phyloP scores from a whole-genome alignment of 2,797 vertebrate genomes.

The Tachyglossus aculeatus region DNA sequence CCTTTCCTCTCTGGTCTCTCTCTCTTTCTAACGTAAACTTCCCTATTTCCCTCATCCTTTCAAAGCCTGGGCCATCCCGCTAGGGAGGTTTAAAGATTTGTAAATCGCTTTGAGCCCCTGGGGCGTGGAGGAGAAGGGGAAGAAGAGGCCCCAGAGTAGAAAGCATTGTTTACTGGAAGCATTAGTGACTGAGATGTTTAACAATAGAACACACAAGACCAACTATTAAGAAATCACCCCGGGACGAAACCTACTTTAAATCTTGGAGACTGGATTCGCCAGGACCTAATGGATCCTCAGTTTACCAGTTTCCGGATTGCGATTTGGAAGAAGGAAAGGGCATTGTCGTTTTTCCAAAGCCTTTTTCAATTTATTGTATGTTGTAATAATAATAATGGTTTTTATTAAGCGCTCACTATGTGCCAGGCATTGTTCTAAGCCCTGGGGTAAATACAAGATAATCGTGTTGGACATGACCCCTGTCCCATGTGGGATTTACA shows the following conservation, averaged over 20 bases:
- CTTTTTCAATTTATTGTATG: too few species aligned
- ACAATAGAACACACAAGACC: conserved; percentile 52
- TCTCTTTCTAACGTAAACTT: too few species aligned
- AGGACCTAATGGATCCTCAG: conserved; percentile 53
- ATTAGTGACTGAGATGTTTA: conserved; percentile 50
- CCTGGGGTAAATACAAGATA: too few species aligned
- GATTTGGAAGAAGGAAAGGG: conserved; percentile 40
- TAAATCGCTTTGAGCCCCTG: conserved; percentile 57
- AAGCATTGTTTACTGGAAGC: conserved; percentile 48
- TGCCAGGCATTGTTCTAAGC: too few species aligned
- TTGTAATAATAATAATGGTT: too few species aligned
- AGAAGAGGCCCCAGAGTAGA: conserved; percentile 12
- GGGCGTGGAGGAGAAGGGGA: conserved; percentile 30
- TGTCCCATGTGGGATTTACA: too few species aligned
- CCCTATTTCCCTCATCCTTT: too few species aligned
- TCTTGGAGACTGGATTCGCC: conserved; percentile 55
- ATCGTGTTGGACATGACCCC: too few species aligned
- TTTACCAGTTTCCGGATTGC: conserved; percentile 46
- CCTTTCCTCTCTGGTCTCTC: too few species aligned
- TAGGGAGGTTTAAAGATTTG: too few species aligned
- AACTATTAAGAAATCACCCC: conserved; percentile 55
- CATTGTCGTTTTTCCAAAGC: conserved; percentile 51
- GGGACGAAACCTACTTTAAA: conserved; percentile 53
- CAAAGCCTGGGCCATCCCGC: too few species aligned
- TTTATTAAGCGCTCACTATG: too few species aligned